A percentile compares a stretch with the other conserved stretches of the same genome.
phyloP scores from a whole-genome alignment of 2,888 invertebrate genomes.

The Caenorhabditis sulstoni region DNA sequence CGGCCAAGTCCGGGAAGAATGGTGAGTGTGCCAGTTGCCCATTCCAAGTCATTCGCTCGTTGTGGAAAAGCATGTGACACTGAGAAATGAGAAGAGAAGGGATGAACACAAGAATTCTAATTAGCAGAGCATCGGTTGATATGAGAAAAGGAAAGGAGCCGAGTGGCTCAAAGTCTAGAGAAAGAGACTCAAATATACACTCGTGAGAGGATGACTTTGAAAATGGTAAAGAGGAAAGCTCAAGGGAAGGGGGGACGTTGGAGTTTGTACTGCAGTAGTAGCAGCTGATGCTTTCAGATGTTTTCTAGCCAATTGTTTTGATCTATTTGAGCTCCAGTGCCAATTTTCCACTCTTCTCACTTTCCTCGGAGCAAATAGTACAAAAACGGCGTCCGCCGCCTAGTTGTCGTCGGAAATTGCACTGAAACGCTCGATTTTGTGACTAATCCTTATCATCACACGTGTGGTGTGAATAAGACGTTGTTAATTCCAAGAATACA shows the following conservation, averaged over 20 bases:
- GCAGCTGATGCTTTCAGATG: no score
- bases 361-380: no score
- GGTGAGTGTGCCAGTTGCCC: conserved; percentile 14
- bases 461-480: conserved; percentile 32
- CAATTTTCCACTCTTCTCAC: no score
- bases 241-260: no score
- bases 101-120: conserved; percentile 16
- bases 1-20: conserved; percentile 38
- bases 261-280: no score
- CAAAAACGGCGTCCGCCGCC: background rate
- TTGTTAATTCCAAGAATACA: conserved; percentile 18
- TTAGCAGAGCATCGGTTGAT: background rate
- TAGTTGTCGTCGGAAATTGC: conserved; percentile 16
- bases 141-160: no score
- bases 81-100: background rate
- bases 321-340: background rate
- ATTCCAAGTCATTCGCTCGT: conserved; percentile 1
- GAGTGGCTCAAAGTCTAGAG: no score
- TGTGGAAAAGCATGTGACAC: background rate
- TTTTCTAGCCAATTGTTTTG: no score
- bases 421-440: conserved; percentile 24
- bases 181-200: no score
- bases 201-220: no score
- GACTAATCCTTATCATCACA: conserved; percentile 36
- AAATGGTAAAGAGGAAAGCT: no score